Conservation (phyloP, 1,140 invertebrate species). For the Antheraea mylitta region DNA sequence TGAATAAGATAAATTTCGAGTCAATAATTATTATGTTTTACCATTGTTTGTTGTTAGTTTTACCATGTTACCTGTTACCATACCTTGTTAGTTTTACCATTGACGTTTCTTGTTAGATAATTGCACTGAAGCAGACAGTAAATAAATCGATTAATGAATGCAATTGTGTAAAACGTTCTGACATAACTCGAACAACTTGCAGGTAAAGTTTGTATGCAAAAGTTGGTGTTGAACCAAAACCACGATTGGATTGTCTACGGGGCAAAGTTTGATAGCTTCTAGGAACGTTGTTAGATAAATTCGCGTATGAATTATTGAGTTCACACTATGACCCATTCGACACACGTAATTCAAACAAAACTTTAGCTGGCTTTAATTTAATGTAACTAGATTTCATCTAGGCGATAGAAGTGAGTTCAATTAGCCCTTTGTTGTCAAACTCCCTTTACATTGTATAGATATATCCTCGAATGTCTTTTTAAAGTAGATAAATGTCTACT, state of each 20-base stretch:
- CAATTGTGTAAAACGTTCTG: conserved; percentile 61
- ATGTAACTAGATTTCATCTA: conserved; percentile 17
- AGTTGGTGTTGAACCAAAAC: conserved; percentile 54
- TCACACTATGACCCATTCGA: conserved; percentile 46
- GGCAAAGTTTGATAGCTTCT: conserved; percentile 66
- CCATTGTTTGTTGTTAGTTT: too few relatives aligned
- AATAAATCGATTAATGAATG: conserved; percentile 59
- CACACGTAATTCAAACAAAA: conserved; percentile 50
- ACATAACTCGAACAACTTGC: conserved; percentile 59
- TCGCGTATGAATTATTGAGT: conserved; percentile 31
- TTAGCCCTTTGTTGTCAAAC: neutral
- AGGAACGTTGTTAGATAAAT: conserved; percentile 38
- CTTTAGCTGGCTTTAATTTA: conserved; percentile 42
- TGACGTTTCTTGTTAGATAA: neutral
- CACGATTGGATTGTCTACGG: conserved; percentile 64
- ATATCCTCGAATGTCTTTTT: neutral
- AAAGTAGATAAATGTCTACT: neutral
- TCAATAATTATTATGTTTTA: too few relatives aligned
- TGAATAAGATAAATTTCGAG: too few relatives aligned
- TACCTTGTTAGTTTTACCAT: too few relatives aligned
- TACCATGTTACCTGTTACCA: too few relatives aligned
- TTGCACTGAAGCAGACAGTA: conserved; percentile 39
- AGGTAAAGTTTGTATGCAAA: conserved; percentile 70
- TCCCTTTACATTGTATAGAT: neutral
- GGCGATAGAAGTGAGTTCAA: neutral